A percentile compares a stretch with the other conserved stretches of the same genome.
Conservation (phyloP, 2,888 invertebrate genomes). For the Scaptomyza reducta region DNA sequence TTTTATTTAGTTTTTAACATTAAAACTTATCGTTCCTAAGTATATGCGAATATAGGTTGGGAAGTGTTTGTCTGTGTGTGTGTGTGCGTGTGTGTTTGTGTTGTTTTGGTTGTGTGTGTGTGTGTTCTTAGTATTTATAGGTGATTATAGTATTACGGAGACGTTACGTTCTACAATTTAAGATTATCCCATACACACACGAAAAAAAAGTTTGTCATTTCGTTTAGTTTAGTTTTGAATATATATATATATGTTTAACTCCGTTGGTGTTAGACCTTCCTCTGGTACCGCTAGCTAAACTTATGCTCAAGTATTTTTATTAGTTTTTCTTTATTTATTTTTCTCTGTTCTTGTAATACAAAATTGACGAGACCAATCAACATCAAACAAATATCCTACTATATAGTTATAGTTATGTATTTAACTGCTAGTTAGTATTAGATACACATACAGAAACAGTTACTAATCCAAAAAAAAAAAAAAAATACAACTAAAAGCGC, state of each 20-base stretch:
- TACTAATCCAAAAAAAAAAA: constrained; percentile 35
- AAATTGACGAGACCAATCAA: constrained; percentile 70
- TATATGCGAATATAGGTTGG: constrained; percentile 16
- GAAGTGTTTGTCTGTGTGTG: constrained; percentile 40
- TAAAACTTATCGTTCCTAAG: constrained; percentile 66
- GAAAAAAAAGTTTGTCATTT: constrained; percentile 41
- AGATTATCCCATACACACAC: constrained; percentile 27
- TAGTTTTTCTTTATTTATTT: neutral
- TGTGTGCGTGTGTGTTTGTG: constrained; percentile 17
- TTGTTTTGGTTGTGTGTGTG: neutral
- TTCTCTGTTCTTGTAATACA: constrained; percentile 38
- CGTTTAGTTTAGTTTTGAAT: constrained; percentile 50
- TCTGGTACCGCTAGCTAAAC: constrained; percentile 49
- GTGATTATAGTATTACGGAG: constrained; percentile 34
- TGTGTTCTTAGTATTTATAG: constrained; percentile 43
- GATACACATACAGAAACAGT: constrained; percentile 62
- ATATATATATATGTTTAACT: constrained; percentile 5
- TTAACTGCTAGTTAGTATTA: constrained; percentile 68
- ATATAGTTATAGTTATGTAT: constrained; percentile 31
- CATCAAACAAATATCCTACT: constrained; percentile 65
- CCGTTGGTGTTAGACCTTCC: constrained; percentile 65
- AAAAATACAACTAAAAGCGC: constrained; percentile 37
- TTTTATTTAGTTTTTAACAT: constrained; percentile 50
- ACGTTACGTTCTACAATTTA: constrained; percentile 47
- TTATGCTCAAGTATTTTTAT: constrained; percentile 29